These are phyloP conservation scores for Varecia variegata DNA, from an alignment of 2,797 vertebrate species.

Conservation along the genomic window DNA sequence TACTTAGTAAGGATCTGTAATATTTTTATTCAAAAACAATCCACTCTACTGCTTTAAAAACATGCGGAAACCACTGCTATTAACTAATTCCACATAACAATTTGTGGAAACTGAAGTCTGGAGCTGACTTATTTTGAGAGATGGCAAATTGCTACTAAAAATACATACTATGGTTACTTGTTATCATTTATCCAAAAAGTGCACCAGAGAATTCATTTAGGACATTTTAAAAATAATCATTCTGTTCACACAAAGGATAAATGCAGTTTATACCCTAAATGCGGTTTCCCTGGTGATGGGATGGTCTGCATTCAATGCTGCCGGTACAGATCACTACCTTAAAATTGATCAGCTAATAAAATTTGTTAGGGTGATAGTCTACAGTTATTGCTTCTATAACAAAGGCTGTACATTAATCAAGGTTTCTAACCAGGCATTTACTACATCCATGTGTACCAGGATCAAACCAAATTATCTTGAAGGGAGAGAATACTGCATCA, in stretches of 20 bases:
- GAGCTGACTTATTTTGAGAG: not conserved
- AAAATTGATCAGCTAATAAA: constrained; percentile 19
- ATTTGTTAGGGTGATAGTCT: not conserved
- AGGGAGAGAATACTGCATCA: not conserved
- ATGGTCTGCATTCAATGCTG: not conserved
- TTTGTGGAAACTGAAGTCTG: not conserved
- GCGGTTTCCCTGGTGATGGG: constrained; percentile 28
- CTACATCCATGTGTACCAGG: not conserved
- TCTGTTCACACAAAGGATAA: constrained; percentile 19
- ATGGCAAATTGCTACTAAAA: not conserved
- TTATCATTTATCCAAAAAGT: not conserved
- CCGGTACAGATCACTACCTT: not conserved
- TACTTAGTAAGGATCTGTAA: not conserved
- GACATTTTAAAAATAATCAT: not conserved
- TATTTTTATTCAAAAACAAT: not conserved
- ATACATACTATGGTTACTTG: not conserved
- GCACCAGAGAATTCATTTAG: not conserved
- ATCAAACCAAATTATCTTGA: not conserved
- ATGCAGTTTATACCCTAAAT: not conserved
- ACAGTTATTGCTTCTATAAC: not conserved
- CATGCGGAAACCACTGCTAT: not conserved
- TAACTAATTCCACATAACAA: not conserved
- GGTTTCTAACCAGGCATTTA: not conserved
- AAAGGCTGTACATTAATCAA: not conserved
- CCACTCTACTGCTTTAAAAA: not conserved